Conservation (phyloP, 2,797 vertebrate genomes). For the Tokudaia tokunoshimensis region DNA sequence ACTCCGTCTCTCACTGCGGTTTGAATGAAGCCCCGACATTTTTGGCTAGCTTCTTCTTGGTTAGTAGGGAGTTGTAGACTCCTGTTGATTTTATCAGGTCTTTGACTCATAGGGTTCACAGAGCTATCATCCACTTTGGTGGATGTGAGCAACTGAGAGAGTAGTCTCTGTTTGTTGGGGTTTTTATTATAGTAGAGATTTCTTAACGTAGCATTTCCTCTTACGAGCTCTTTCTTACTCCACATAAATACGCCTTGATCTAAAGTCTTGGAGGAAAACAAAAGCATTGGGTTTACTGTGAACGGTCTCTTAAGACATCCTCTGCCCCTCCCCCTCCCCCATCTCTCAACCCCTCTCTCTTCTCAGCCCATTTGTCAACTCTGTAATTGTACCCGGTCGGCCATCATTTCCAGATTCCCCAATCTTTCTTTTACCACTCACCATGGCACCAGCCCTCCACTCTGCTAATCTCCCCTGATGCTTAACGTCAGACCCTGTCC, state of each 20-base stretch:
- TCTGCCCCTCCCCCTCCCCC: background rate
- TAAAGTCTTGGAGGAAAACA: slow-evolving; percentile 32
- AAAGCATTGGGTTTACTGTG: background rate
- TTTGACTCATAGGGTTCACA: background rate
- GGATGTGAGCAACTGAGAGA: background rate
- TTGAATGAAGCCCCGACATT: background rate
- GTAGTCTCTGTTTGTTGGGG: background rate
- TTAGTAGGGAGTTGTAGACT: background rate
- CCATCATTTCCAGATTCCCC: slow-evolving; percentile 25
- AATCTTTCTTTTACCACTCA: slow-evolving; percentile 50
- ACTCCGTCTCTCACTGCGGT: background rate
- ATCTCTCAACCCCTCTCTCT: background rate
- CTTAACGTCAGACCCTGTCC: background rate
- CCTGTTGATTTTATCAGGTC: background rate
- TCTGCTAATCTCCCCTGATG: slow-evolving; percentile 34
- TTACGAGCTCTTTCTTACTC: background rate
- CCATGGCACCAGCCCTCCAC: background rate
- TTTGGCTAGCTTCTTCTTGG: background rate
- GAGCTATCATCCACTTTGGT: background rate
- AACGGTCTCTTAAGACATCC: background rate
- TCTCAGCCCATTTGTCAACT: background rate
- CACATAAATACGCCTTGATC: background rate
- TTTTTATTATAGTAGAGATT: background rate
- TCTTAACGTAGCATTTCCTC: background rate
- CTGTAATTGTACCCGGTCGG: slow-evolving; percentile 10